These are phyloP conservation scores for Cervus canadensis DNA, from an alignment of 2,113 vertebrate genomes.

Conservation along the genomic window DNA sequence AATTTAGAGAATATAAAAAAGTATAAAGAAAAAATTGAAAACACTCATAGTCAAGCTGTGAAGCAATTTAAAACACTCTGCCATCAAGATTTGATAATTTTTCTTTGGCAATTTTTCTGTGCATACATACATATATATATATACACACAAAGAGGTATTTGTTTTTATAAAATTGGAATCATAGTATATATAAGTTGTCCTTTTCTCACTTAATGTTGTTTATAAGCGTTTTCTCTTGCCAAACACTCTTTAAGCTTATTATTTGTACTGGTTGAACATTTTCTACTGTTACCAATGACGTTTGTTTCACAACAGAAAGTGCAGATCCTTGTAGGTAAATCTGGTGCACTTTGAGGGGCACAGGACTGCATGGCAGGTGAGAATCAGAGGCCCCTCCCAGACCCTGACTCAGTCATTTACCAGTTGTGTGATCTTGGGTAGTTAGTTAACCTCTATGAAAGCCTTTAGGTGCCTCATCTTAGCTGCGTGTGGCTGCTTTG, in stretches of 20 bases:
- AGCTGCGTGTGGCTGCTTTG: background rate
- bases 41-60: background rate
- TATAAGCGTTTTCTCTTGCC: background rate
- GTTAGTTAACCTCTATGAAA: background rate
- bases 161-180: conserved; percentile 16
- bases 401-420: background rate
- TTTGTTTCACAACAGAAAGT: background rate
- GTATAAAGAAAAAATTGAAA: conserved; percentile 20
- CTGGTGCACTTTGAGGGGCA: background rate
- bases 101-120: background rate
- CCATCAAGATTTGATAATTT: background rate
- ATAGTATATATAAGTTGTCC: background rate
- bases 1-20: background rate
- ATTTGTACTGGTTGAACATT: background rate
- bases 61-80: background rate
- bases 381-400: background rate
- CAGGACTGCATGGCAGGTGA: background rate
- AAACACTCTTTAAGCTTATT: background rate
- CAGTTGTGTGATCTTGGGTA: background rate
- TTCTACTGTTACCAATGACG: background rate
- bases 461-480: background rate
- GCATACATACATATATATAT: background rate
- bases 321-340: background rate
- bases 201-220: conserved; percentile 14
- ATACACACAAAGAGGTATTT: background rate